A percentile compares a stretch with the other conserved stretches of the same genome.
Evolutionary conservation across 1,140 invertebrate genomes (phyloP).

Genomic region (Apis mellifera): Amel_HAv3.1 CM009943.2:6472001-6472500

Average conservation of each 20-base stretch:
- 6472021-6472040: conserved; percentile 6
- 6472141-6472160: background rate
- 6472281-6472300: conserved; percentile 45
- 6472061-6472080: conserved; percentile 53
- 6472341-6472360: conserved; percentile 61
- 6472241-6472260: background rate
- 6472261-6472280: background rate
- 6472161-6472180: background rate
- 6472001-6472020: conserved; percentile 37
- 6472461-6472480: conserved; percentile 69
- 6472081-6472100: conserved; percentile 75
- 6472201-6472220: conserved; percentile 44
- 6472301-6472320: conserved; percentile 44
- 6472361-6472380: conserved; percentile 81
- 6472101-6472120: conserved; percentile 37
- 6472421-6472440: conserved; percentile 78
- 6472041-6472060: conserved; percentile 6
- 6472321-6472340: conserved; percentile 41
- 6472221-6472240: conserved; percentile 36
- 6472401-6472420: conserved; percentile 78
- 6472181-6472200: conserved; percentile 24
- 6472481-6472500: conserved; percentile 63
- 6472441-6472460: conserved; percentile 80
- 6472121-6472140: conserved; percentile 60
- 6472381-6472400: conserved; percentile 76